Conservation (phyloP, 2,113 vertebrate species). For the Eretmodus cyanostictus region DNA sequence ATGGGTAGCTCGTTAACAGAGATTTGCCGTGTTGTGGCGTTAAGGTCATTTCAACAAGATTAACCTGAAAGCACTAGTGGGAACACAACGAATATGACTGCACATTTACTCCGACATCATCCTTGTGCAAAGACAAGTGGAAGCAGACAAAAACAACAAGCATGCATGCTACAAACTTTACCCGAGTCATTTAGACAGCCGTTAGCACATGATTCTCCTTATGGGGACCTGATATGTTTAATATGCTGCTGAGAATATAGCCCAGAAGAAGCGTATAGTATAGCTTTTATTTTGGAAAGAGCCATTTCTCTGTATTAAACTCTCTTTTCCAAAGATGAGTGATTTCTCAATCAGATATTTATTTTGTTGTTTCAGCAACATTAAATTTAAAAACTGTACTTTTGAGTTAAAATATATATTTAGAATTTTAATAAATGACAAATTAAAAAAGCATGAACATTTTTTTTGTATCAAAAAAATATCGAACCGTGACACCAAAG, state of each 20-base stretch:
- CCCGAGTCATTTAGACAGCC: too few relatives aligned
- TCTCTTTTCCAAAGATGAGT: background rate
- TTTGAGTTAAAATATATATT: background rate
- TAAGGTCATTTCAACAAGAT: too few relatives aligned
- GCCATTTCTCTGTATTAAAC: rapidly evolving
- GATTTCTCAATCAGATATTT: rapidly evolving
- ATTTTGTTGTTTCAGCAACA: background rate
- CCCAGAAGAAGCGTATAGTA: background rate
- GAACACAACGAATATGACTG: too few relatives aligned
- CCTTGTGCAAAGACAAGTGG: too few relatives aligned
- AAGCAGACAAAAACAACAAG: too few relatives aligned
- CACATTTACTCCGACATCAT: too few relatives aligned
- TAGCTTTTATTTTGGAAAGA: background rate
- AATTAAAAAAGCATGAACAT: background rate
- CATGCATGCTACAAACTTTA: too few relatives aligned
- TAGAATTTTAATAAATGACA: background rate
- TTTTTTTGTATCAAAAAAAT: background rate
- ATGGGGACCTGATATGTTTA: too few relatives aligned
- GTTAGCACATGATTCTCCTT: too few relatives aligned
- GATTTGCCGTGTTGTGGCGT: rapidly evolving
- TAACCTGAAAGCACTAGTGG: too few relatives aligned
- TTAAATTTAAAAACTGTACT: background rate
- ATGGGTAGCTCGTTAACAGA: rapidly evolving
- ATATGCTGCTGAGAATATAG: too few relatives aligned
- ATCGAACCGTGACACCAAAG: background rate